Conservation (phyloP, 2,888 invertebrate species). For the Drosophila atripex region DNA sequence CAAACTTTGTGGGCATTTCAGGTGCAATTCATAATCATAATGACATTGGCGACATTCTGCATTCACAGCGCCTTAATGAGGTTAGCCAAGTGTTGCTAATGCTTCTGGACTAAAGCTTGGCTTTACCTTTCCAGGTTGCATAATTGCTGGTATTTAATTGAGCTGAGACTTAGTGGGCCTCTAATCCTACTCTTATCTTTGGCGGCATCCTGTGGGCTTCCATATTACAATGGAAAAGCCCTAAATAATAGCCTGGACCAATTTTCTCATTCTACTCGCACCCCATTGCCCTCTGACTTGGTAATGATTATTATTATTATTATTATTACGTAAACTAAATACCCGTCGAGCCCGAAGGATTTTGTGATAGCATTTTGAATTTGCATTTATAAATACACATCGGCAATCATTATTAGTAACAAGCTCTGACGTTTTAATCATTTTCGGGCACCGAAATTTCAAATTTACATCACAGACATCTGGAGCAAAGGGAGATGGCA, state of each 20-base stretch:
- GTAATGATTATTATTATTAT: slow-evolving; percentile 43
- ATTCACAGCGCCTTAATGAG: slow-evolving; percentile 20
- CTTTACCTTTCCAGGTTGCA: neutral
- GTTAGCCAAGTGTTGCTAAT: slow-evolving; percentile 10
- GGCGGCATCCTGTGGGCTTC: neutral
- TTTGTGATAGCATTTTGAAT: slow-evolving; percentile 57
- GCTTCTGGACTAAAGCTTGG: neutral
- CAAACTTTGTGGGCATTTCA: slow-evolving; percentile 17
- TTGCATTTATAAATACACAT: slow-evolving; percentile 72
- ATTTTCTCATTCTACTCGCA: neutral
- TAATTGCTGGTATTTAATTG: neutral
- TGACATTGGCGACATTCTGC: slow-evolving; percentile 50
- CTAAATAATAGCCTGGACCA: neutral
- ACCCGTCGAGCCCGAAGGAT: slow-evolving; percentile 44
- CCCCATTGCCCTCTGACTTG: slow-evolving; percentile 13
- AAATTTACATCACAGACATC: slow-evolving; percentile 41
- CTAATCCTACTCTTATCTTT: slow-evolving; percentile 23
- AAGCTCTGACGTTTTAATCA: slow-evolving; percentile 52
- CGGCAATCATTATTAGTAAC: slow-evolving; percentile 63
- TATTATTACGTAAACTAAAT: slow-evolving; percentile 64
- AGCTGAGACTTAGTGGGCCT: neutral
- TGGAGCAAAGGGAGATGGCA: neutral
- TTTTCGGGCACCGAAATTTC: slow-evolving; percentile 41
- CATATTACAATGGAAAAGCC: slow-evolving; percentile 9
- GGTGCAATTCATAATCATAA: slow-evolving; percentile 31